A percentile compares a stretch with the other conserved stretches of the same genome.
These are phyloP conservation scores for Notechis scutatus DNA, from an alignment of 2,113 vertebrate species.

Conservation along the genomic window DNA sequence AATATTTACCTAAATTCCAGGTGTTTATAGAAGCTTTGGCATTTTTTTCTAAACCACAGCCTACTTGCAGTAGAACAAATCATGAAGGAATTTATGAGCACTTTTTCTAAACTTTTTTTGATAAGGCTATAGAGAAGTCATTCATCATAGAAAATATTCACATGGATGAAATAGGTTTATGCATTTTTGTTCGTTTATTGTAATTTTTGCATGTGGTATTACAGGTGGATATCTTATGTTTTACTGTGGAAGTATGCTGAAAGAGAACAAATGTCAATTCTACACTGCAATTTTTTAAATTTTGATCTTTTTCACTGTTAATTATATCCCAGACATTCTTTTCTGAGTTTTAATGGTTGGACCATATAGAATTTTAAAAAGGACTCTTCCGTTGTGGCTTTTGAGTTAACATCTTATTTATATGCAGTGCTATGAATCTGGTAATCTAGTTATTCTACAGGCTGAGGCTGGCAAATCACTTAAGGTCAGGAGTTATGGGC, in stretches of 20 bases:
- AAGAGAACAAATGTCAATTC: not conserved
- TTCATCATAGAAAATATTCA: not conserved
- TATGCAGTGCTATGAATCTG: not conserved
- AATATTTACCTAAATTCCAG: not conserved
- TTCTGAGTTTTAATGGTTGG: constrained; percentile 8
- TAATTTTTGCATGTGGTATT: not conserved
- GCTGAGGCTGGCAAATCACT: not conserved
- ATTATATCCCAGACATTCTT: not conserved
- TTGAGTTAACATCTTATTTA: constrained; percentile 1
- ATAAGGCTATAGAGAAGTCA: not conserved
- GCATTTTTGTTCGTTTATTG: not conserved
- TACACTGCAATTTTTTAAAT: not conserved
- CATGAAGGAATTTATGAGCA: not conserved
- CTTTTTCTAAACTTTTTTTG: not conserved
- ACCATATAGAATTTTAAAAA: constrained; percentile 17
- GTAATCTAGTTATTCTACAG: not conserved
- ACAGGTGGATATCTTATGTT: not conserved
- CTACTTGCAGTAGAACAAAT: not conserved
- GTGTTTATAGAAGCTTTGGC: not conserved
- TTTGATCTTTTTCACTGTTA: not conserved
- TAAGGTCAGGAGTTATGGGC: not conserved
- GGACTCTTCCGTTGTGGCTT: not conserved
- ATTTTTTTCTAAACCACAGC: not conserved
- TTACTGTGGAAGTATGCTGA: fast-evolving
- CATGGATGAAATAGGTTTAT: not conserved